Evolutionary conservation across 2,113 vertebrate species (phyloP), one percentile per base, ranked within the genome.

Genomic region (Ia io): DNA sequence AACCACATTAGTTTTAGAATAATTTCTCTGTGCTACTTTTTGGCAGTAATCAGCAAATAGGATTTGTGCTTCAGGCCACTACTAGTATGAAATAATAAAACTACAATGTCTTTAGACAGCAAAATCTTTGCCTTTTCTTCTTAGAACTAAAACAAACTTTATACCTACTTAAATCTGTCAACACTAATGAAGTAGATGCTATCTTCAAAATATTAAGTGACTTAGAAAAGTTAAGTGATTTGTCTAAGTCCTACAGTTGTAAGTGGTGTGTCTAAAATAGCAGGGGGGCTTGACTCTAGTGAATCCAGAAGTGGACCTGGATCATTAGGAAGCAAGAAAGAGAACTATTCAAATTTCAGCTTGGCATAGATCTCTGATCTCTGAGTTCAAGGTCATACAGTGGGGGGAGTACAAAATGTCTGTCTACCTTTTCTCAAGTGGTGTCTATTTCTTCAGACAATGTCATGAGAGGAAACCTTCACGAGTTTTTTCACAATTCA

Each of bases 1-100:
- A 97, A 73, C 91, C 69, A 61, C n/a, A 90, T 96, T 94, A 49
- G 18, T 85, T 96, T 96, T 95, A 96, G 78, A 92, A 88, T 96
- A 92, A 77, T 93, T 94, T 95, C 73, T 79, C 77, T 78, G 59
- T 84, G 70, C 80, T 82, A 77, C 77, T 80, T 65, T 91, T 91
- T 93, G 90, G 90, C 71, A 93, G 95, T 90, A 88, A 96, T 95
- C 79, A 92, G 95, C 84, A 90, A 82, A 59, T 59, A 93, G 67
- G 9, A 88, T 63, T 93, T 67, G 69, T 74, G 80, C 95, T 88
- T 89, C 73, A 89, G 79, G 42, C 79, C 53, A 94, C 37, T 44
- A 40, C 20, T 74, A 71, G 35, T 30, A 85, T 69, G 44, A 85
- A 90, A 77, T 89, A 84, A 67, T 80, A 84, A 82, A 94, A 92